Evolutionary conservation across 2,888 invertebrate genomes (phyloP).

Genomic region (Litoditis marina): DNA sequence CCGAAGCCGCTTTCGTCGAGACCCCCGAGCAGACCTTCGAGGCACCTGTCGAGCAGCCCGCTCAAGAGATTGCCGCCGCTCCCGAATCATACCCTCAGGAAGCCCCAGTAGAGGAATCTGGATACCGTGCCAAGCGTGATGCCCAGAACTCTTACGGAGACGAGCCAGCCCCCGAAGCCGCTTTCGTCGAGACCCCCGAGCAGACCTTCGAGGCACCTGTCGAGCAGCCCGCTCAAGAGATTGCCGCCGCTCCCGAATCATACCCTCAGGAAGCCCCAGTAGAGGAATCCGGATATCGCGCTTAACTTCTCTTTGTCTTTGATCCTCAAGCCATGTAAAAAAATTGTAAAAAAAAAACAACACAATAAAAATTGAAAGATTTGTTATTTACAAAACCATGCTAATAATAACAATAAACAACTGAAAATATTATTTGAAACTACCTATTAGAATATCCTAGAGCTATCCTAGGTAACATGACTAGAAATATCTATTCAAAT

Average conservation of each 20-base stretch:
- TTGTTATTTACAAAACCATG: no score
- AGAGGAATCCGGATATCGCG: constrained; percentile 21
- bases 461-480: neutral
- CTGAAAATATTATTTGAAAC: neutral
- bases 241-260: constrained; percentile 20
- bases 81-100: constrained; percentile 15
- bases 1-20: constrained; percentile 5
- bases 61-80: constrained; percentile 17
- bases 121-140: constrained; percentile 19
- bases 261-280: constrained; percentile 23
- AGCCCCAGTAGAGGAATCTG: constrained; percentile 15
- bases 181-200: constrained; percentile 2
- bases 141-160: constrained; percentile 27
- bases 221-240: constrained; percentile 20
- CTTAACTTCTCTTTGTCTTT: no score
- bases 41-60: constrained; percentile 26
- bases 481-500: neutral
- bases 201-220: constrained; percentile 15
- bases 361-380: neutral
- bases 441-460: no score
- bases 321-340: no score
- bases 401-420: neutral
- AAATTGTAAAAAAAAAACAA: no score
- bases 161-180: constrained; percentile 8
- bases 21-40: constrained; percentile 20